Conservation (phyloP, 2,113 vertebrate species). For the Dicerorhinus sumatrensis region DNA sequence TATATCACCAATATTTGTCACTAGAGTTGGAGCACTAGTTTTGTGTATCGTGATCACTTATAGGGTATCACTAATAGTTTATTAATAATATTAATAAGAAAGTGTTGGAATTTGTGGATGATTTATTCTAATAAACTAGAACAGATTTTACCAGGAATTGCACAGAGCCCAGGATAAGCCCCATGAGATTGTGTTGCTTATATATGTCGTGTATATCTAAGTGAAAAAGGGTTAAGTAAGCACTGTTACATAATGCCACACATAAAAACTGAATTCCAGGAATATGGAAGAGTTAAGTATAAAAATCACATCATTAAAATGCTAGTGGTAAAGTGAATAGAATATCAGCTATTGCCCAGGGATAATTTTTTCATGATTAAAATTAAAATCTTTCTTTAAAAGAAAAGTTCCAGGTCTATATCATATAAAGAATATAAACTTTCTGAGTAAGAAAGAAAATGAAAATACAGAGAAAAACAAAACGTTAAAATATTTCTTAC, state of each 20-base stretch:
- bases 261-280: neutral
- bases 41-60: neutral
- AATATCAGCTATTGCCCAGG: neutral
- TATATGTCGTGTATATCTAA: neutral
- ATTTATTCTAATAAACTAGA: slow-evolving; percentile 25
- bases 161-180: neutral
- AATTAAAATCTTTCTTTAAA: slow-evolving; percentile 28
- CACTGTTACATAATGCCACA: neutral
- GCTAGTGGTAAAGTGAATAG: neutral
- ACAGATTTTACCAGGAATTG: slow-evolving; percentile 10
- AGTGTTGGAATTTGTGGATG: slow-evolving; percentile 1
- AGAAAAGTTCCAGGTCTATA: neutral
- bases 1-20: neutral
- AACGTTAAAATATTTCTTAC: neutral
- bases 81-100: neutral
- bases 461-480: slow-evolving; percentile 33
- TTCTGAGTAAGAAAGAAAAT: slow-evolving; percentile 14
- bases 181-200: neutral
- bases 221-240: neutral
- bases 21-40: neutral
- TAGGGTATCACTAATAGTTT: neutral
- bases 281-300: neutral
- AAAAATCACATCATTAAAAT: neutral
- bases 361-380: slow-evolving; percentile 47
- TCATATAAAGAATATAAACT: slow-evolving; percentile 8